phyloP scores from a whole-genome alignment of 2,797 vertebrate species.

The Hemibagrus guttatus region DNA sequence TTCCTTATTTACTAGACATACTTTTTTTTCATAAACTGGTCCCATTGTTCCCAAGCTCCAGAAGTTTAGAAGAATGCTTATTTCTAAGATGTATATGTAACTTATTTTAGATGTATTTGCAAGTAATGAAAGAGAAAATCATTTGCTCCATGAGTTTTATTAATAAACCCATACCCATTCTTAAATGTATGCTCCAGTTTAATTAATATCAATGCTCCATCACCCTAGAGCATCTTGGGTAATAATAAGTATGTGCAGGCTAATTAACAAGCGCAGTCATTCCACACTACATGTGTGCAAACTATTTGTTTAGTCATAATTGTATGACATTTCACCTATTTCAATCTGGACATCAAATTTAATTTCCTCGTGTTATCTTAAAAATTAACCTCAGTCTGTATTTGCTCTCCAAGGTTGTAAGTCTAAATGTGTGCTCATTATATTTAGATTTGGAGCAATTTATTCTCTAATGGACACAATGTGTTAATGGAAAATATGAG shows the following conservation, averaged over 20 bases:
- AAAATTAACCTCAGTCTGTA: conserved; percentile 35
- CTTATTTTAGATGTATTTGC: not conserved
- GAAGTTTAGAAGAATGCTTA: not conserved
- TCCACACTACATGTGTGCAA: conserved; percentile 26
- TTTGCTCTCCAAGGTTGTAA: conserved; percentile 34
- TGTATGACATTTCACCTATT: conserved; percentile 15
- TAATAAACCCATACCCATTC: not conserved
- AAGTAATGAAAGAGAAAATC: not conserved
- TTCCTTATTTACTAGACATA: not conserved
- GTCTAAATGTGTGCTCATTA: conserved; percentile 49
- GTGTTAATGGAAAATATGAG: conserved; percentile 61
- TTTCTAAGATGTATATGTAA: not conserved
- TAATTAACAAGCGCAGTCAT: conserved; percentile 29
- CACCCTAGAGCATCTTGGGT: conserved; percentile 9
- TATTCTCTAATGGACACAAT: conserved; percentile 42
- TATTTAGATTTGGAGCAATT: conserved; percentile 50
- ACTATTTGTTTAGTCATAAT: not conserved
- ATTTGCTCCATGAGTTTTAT: not conserved
- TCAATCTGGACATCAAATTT: conserved; percentile 46
- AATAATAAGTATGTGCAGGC: conserved; percentile 23
- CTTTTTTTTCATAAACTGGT: not conserved
- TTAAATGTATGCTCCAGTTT: not conserved
- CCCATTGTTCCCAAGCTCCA: not conserved
- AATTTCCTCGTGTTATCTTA: conserved; percentile 54
- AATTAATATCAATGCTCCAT: conserved; percentile 20